Evolutionary conservation across 2,888 invertebrate species (phyloP), one percentile per base, ranked within the genome.

Genomic region (Allygus modestus): DNA sequence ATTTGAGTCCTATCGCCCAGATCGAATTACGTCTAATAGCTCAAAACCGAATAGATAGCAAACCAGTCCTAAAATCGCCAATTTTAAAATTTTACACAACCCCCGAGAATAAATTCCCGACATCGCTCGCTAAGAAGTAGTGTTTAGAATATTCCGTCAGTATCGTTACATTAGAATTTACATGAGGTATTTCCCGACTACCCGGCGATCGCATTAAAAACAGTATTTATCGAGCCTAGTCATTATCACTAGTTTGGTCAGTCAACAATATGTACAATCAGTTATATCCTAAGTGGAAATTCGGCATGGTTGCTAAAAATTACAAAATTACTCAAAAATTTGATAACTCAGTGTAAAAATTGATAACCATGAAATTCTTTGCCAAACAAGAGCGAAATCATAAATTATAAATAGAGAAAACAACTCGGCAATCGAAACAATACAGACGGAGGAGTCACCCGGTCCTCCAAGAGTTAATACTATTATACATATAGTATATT

Each of bases 311-410:
- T 23, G 83, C 83, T 73, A 73, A 83, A 83, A 33, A 71, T 71
- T 83, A 83, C 61, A 84, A 84, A 41, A 58, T 77, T 65, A 69
- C 58, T 77, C 33, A 79, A 31, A 77, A 41, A 31, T 58, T 26
- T 58, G 2, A 69, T 82, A 61, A 69, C 77, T 51, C 61, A 61
- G 61, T 23, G 58, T 41, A 83, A 71, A 46, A 81, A 84, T 81
- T 84, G 85, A 85, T 85, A 85, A 85, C 85, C 82, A 85, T 85
- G 69, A 46, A 82, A 85, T 85, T 85, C 85, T 85, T 85, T 85
- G 85, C 82, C 85, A 85, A 85, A 84, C 33, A 81, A 69, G 61
- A 84, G 61, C 33, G 75, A 84, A 84, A 43, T 84, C 17, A 79
- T 79, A 79, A 84, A 65, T 65, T 54, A 71, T 83, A 83, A 73